Conservation (phyloP, 2,888 invertebrate genomes). For the Caenorhabditis doughertyi region DNA sequence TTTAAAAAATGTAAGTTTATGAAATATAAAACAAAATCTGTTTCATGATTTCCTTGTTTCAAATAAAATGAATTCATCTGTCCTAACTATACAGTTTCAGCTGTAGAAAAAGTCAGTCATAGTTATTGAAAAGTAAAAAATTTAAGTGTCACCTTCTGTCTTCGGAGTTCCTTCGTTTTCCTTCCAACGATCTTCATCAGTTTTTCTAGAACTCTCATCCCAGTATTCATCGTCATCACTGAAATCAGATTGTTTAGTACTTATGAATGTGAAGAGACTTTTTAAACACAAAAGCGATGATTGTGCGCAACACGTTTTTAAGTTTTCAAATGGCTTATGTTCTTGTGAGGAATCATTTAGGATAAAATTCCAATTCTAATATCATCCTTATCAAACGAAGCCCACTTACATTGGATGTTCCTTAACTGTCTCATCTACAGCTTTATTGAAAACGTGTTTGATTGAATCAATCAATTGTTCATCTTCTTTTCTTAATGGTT, state of each 20-base stretch:
- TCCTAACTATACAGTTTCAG: no score
- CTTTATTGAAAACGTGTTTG: slow-evolving; percentile 52
- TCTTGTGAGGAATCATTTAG: no score
- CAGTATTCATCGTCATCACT: slow-evolving; percentile 66
- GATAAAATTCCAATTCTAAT: no score
- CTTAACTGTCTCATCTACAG: slow-evolving; percentile 58
- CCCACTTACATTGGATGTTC: slow-evolving; percentile 62
- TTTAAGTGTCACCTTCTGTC: slow-evolving; percentile 9
- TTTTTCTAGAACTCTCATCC: slow-evolving; percentile 64
- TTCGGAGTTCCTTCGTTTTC: slow-evolving; percentile 21
- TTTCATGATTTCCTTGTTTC: no score
- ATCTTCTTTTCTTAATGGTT: slow-evolving; percentile 32
- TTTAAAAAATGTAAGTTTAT: no score
- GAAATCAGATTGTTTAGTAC: neutral
- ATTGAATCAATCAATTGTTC: slow-evolving; percentile 52
- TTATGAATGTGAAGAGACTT: no score
- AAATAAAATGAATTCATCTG: no score
- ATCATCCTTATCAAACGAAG: no score
- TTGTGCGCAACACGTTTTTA: no score
- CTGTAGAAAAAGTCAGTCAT: no score
- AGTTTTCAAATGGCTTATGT: no score
- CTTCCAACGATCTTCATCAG: slow-evolving; percentile 43
- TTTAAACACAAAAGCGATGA: no score
- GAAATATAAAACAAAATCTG: neutral
- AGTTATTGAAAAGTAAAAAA: neutral